Percentiles rank a stretch among this genome's conserved stretches.
These are phyloP conservation scores for Nasua narica DNA, from an alignment of 2,797 vertebrate genomes.

Conservation along the genomic window DNA sequence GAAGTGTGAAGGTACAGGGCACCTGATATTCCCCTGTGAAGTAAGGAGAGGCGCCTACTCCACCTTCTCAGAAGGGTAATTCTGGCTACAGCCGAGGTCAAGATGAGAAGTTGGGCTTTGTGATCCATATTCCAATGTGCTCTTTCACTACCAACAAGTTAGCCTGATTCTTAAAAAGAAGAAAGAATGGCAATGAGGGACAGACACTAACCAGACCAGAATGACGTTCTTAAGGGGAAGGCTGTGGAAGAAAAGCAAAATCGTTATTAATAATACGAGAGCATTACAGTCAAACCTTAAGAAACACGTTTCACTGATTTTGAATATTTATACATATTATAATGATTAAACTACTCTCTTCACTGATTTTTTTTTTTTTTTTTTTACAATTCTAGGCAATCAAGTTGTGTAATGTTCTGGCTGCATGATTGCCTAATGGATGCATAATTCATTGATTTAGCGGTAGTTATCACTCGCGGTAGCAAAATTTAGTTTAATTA, in stretches of 20 bases:
- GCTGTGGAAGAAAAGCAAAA: neutral
- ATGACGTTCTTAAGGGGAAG: neutral
- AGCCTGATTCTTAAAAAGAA: neutral
- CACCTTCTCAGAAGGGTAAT: neutral
- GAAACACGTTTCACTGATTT: slow-evolving; percentile 29
- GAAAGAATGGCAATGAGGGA: neutral
- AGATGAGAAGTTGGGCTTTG: neutral
- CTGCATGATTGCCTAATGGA: neutral
- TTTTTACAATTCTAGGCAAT: slow-evolving; percentile 10
- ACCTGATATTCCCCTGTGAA: accelerated
- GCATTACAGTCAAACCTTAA: neutral
- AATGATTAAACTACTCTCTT: slow-evolving; percentile 37
- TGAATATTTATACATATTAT: slow-evolving; percentile 7
- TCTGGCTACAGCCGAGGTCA: neutral
- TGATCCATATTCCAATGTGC: neutral
- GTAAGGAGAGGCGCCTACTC: accelerated
- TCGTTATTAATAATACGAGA: slow-evolving; percentile 8
- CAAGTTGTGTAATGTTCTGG: slow-evolving; percentile 29
- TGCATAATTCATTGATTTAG: slow-evolving; percentile 58
- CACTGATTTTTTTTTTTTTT: slow-evolving; percentile 32
- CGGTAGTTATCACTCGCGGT: slow-evolving; percentile 15
- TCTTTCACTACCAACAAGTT: neutral
- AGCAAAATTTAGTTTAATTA: slow-evolving; percentile 56
- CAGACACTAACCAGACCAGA: neutral
- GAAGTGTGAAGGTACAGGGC: neutral